Conservation (phyloP, 1,140 invertebrate species). For the Mya arenaria region DNA sequence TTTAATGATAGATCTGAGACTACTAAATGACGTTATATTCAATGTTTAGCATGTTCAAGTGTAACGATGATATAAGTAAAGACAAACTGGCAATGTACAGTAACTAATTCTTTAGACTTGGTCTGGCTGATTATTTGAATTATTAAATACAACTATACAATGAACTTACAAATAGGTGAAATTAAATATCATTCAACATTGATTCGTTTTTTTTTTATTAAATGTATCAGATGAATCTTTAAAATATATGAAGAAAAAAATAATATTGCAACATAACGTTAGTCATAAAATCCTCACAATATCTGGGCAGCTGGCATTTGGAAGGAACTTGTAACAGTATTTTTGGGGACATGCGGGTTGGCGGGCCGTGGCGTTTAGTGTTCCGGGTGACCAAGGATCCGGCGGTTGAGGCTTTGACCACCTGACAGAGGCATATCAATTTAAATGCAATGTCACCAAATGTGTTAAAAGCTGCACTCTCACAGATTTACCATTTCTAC, state of each 20-base stretch:
- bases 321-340: background rate
- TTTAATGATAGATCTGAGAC: background rate
- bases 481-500: background rate
- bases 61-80: background rate
- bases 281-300: slow-evolving; percentile 29
- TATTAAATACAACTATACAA: too few relatives aligned
- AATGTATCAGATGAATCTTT: too few relatives aligned
- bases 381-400: slow-evolving; percentile 36
- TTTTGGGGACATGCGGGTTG: slow-evolving; percentile 52
- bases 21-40: background rate
- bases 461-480: slow-evolving; percentile 87
- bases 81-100: background rate
- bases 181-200: too few relatives aligned
- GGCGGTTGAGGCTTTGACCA: slow-evolving; percentile 82
- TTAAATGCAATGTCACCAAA: too few relatives aligned
- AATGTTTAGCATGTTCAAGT: background rate
- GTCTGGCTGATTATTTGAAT: background rate
- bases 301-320: slow-evolving; percentile 42
- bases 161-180: too few relatives aligned
- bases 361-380: slow-evolving; percentile 32
- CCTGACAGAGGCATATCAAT: too few relatives aligned
- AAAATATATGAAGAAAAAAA: too few relatives aligned
- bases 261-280: too few relatives aligned
- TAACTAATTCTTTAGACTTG: background rate
- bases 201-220: too few relatives aligned